These are phyloP conservation scores for Amphiprion ocellaris DNA, from an alignment of 2,113 vertebrate genomes.

Conservation along the genomic window DNA sequence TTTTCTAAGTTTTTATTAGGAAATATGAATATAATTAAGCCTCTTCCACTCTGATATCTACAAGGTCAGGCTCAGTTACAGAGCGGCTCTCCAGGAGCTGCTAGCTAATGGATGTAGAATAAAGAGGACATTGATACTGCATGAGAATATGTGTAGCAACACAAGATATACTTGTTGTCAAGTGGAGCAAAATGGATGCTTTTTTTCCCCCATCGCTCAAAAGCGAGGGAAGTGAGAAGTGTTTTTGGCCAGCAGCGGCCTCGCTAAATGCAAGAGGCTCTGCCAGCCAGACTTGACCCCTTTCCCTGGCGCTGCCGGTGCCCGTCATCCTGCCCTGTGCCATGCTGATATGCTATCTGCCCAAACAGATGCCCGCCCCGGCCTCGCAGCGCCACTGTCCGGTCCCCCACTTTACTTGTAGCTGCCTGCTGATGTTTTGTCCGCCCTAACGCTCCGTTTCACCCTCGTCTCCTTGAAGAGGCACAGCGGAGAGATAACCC, in stretches of 20 bases:
- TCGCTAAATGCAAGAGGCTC: slow-evolving; percentile 48
- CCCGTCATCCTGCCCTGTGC: slow-evolving; percentile 54
- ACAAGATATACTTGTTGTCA: slow-evolving; percentile 38
- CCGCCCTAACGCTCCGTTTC: slow-evolving; percentile 21
- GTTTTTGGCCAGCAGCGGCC: slow-evolving; percentile 47
- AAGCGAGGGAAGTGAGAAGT: slow-evolving; percentile 43
- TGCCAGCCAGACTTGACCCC: slow-evolving; percentile 66
- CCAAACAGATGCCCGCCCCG: slow-evolving; percentile 68
- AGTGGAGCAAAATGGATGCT: slow-evolving; percentile 29
- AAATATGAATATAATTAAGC: slow-evolving; percentile 50
- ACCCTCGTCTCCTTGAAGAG: slow-evolving; percentile 49
- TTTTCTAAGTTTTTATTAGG: slow-evolving; percentile 36
- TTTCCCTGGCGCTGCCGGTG: slow-evolving; percentile 49
- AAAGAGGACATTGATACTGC: slow-evolving; percentile 41
- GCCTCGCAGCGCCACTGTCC: slow-evolving; percentile 37
- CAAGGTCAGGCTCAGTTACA: slow-evolving; percentile 25
- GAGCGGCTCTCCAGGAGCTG: slow-evolving; percentile 10
- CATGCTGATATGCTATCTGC: slow-evolving; percentile 76
- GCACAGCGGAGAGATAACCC: slow-evolving; percentile 21
- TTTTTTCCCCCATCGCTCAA: slow-evolving; percentile 4
- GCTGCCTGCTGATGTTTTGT: slow-evolving; percentile 69
- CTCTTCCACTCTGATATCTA: background rate
- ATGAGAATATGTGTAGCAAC: slow-evolving; percentile 20
- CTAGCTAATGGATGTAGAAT: background rate
- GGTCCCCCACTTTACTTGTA: slow-evolving; percentile 22